phyloP scores from a whole-genome alignment of 2,888 invertebrate species.

The Pollenia amentaria region DNA sequence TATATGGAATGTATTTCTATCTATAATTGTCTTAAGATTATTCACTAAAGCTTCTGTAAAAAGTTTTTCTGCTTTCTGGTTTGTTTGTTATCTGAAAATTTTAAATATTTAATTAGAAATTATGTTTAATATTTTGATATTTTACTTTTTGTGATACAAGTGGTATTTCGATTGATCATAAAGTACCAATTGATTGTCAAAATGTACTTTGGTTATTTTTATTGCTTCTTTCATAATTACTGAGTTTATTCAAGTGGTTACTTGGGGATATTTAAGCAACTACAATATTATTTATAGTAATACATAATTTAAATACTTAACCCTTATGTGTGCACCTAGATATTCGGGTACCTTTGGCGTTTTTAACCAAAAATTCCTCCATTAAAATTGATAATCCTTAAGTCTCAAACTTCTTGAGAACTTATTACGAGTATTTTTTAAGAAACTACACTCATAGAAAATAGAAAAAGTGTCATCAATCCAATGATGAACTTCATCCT shows the following conservation, averaged over 20 bases:
- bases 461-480: too few relatives aligned
- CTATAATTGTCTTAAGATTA: slow-evolving; percentile 19
- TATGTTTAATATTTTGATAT: not conserved
- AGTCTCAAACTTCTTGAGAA: too few relatives aligned
- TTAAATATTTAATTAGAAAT: not conserved
- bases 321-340: too few relatives aligned
- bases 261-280: slow-evolving; percentile 19
- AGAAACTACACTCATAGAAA: too few relatives aligned
- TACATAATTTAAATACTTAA: not conserved
- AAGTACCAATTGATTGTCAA: slow-evolving; percentile 49
- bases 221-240: slow-evolving; percentile 41
- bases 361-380: too few relatives aligned
- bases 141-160: slow-evolving; percentile 56
- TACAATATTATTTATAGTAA: not conserved
- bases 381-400: too few relatives aligned
- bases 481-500: too few relatives aligned
- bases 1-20: not conserved
- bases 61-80: not conserved
- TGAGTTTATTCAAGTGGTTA: slow-evolving; percentile 52
- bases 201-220: slow-evolving; percentile 21
- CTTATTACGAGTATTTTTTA: too few relatives aligned
- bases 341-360: too few relatives aligned
- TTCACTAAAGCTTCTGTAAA: slow-evolving; percentile 36
- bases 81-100: too few relatives aligned
- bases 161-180: slow-evolving; percentile 52